Percentiles rank a stretch among this genome's conserved stretches.
Evolutionary conservation across 2,113 vertebrate genomes (phyloP).

Genomic region (Shinisaurus crocodilurus): DNA sequence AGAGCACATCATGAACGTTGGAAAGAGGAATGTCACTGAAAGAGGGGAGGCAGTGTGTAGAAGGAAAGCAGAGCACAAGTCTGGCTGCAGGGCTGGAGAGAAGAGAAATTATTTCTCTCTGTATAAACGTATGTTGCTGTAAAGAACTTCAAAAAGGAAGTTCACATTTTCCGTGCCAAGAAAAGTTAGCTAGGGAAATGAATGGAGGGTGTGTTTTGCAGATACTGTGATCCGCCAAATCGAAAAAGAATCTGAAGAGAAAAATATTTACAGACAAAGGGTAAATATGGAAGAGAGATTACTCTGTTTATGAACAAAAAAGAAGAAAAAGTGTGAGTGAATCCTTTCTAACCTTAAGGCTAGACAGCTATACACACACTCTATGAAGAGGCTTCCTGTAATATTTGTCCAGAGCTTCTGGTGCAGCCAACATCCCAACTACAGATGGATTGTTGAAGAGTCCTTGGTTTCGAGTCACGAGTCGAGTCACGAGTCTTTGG

Average conservation of each 20-base stretch:
- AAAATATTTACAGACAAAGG: not conserved
- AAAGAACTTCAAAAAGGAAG: slow-evolving; percentile 1
- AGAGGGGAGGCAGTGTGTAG: not conserved
- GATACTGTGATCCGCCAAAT: not conserved
- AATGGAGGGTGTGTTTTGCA: not conserved
- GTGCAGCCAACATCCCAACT: not conserved
- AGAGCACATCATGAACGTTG: too few relatives aligned
- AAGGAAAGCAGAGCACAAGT: not conserved
- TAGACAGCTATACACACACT: not conserved
- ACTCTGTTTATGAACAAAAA: not conserved
- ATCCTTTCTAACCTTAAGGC: not conserved
- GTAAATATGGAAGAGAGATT: not conserved
- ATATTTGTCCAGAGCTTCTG: not conserved
- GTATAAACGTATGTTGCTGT: not conserved
- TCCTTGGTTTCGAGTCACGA: too few relatives aligned
- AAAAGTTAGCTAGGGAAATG: not conserved
- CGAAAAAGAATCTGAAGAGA: not conserved
- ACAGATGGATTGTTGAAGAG: too few relatives aligned
- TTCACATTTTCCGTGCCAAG: not conserved
- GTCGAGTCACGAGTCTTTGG: too few relatives aligned
- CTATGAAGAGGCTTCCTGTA: too few relatives aligned
- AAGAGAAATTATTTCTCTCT: not conserved
- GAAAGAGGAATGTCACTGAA: not conserved
- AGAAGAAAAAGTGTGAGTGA: not conserved
- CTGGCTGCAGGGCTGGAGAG: not conserved